Percentiles rank a stretch among this genome's conserved stretches.
Conservation (phyloP, 2,113 vertebrate species). For the Rhabdornis inornatus region DNA sequence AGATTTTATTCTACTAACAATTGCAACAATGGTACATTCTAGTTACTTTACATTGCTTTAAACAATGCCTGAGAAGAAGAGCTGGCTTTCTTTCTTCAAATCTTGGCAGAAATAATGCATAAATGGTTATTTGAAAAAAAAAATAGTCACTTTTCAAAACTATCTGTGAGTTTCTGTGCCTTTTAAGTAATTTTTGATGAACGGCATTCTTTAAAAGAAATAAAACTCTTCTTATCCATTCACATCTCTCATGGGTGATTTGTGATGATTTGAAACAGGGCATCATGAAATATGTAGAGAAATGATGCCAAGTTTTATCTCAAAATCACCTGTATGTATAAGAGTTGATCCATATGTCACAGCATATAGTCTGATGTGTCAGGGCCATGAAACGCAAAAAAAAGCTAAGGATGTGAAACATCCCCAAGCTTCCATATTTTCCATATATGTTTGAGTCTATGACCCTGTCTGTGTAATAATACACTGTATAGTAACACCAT, state of each 20-base stretch:
- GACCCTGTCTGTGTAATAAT: not conserved
- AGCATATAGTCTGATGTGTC: not conserved
- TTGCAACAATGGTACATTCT: not conserved
- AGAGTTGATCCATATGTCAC: not conserved
- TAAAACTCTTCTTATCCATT: not conserved
- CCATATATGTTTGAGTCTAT: not conserved
- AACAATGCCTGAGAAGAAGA: not conserved
- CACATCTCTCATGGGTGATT: rapidly evolving
- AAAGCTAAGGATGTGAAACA: not conserved
- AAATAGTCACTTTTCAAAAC: not conserved
- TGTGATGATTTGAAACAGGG: not conserved
- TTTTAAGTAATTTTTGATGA: not conserved
- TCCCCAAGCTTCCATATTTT: not conserved
- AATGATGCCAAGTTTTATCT: not conserved
- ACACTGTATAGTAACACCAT: rapidly evolving
- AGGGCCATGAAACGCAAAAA: not conserved
- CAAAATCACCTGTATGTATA: not conserved
- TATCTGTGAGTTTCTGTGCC: not conserved
- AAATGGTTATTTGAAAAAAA: not conserved
- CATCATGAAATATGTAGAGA: not conserved
- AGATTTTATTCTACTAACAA: not conserved
- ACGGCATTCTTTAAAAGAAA: not conserved
- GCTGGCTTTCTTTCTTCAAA: not conserved
- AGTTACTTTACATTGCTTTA: not conserved
- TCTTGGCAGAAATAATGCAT: not conserved